These are phyloP conservation scores for Cheilosia urbana DNA, from an alignment of 2,888 invertebrate genomes.

Conservation along the genomic window DNA sequence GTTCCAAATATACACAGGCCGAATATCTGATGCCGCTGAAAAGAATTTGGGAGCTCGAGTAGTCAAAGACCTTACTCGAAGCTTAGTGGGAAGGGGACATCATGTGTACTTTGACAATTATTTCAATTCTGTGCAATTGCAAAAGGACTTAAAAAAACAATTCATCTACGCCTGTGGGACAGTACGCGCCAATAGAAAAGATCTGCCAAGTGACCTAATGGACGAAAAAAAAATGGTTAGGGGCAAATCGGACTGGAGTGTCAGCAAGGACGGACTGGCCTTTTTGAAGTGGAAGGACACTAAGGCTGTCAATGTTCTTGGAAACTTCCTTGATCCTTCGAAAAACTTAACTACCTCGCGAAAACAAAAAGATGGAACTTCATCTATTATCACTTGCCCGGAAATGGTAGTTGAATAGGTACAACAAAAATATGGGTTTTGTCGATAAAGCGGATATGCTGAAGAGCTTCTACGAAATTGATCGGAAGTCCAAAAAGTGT, in stretches of 20 bases:
- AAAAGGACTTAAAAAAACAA: background rate
- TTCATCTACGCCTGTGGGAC: conserved; percentile 38
- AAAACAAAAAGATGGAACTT: too few species aligned
- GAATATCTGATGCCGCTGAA: conserved; percentile 79
- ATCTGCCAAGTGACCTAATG: too few species aligned
- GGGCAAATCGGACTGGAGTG: too few species aligned
- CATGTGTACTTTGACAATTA: conserved; percentile 36
- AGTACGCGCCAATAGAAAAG: too few species aligned
- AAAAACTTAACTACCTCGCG: too few species aligned
- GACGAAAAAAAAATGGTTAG: too few species aligned
- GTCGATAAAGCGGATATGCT: background rate
- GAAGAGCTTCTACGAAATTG: background rate
- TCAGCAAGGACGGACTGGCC: too few species aligned
- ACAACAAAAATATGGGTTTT: background rate
- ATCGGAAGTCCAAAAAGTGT: conserved; percentile 5
- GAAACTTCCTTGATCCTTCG: too few species aligned
- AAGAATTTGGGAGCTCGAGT: conserved; percentile 73
- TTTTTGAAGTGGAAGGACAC: too few species aligned
- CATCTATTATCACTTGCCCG: background rate
- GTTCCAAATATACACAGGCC: conserved; percentile 79
- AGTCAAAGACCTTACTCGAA: conserved; percentile 26
- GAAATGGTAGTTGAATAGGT: background rate
- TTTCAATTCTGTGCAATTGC: conserved; percentile 21
- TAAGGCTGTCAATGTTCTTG: too few species aligned
- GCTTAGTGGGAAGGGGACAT: conserved; percentile 19